Percentiles rank a stretch among this genome's conserved stretches.
Evolutionary conservation across 2,797 vertebrate genomes (phyloP).

Genomic region (Odontamblyopus rebecca): DNA sequence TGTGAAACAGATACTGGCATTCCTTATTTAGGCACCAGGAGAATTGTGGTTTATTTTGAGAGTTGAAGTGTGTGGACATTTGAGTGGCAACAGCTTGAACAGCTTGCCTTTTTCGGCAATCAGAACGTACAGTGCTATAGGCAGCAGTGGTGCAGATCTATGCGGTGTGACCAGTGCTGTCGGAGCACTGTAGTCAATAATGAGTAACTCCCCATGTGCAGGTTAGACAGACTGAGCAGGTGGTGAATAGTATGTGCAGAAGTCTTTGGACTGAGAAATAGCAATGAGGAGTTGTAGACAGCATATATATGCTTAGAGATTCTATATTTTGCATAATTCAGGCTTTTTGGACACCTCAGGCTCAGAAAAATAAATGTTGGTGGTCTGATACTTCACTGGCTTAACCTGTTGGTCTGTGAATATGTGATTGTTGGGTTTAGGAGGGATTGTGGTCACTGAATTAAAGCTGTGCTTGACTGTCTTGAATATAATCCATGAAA

Average conservation of each 20-base stretch:
- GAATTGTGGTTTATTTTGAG: neutral
- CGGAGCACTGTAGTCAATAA: constrained; percentile 23
- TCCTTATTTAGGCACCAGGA: constrained; percentile 4
- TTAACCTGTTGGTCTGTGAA: neutral
- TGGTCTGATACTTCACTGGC: neutral
- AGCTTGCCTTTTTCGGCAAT: constrained; percentile 22
- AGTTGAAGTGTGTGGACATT: constrained; percentile 15
- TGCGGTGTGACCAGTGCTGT: constrained; percentile 18
- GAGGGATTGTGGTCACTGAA: too few relatives aligned
- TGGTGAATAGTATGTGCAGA: constrained; percentile 10
- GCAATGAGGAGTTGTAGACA: neutral
- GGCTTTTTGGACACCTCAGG: neutral
- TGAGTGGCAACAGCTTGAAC: constrained; percentile 36
- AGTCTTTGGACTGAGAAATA: constrained; percentile 7
- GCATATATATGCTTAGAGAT: neutral
- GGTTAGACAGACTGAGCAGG: constrained; percentile 21
- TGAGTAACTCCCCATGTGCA: constrained; percentile 26
- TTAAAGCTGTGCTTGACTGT: too few relatives aligned
- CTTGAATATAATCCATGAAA: too few relatives aligned
- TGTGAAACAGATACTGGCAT: neutral
- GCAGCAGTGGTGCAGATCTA: constrained; percentile 35
- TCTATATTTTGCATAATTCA: neutral
- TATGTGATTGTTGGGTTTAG: too few relatives aligned
- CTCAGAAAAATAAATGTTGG: neutral
- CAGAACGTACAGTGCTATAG: constrained; percentile 4